Percentiles rank a stretch among this genome's conserved stretches.
These are phyloP conservation scores for Poeciliopsis presidionis DNA, from an alignment of 2,797 vertebrate genomes.

Conservation along the genomic window DNA sequence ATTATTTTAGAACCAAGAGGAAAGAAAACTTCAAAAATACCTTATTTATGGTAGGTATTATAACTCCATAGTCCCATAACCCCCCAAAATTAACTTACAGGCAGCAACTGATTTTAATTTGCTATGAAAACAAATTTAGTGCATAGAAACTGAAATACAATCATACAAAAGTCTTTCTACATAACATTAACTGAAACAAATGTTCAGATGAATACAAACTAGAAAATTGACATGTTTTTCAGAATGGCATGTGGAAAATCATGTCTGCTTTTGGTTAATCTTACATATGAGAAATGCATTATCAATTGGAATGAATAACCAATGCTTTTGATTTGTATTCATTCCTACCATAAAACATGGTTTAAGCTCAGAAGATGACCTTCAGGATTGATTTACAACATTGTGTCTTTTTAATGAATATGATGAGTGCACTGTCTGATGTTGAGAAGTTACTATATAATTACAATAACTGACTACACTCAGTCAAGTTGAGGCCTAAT, in stretches of 20 bases:
- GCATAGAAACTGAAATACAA: not conserved
- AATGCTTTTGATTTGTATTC: not conserved
- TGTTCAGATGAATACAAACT: not conserved
- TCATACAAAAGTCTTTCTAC: not conserved
- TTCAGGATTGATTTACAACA: conserved; percentile 28
- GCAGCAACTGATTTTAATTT: not conserved
- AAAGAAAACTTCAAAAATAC: not conserved
- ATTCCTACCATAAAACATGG: conserved; percentile 17
- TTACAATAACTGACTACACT: conserved; percentile 49
- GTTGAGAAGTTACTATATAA: conserved; percentile 48
- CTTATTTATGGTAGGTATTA: not conserved
- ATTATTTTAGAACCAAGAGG: not conserved
- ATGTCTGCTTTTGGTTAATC: not conserved
- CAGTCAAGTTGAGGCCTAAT: conserved; percentile 62
- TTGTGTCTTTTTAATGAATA: conserved; percentile 34
- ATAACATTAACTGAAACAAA: not conserved
- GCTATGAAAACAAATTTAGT: not conserved
- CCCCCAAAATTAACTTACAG: not conserved
- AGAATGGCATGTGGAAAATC: not conserved
- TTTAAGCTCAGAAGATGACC: not conserved
- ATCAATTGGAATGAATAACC: not conserved
- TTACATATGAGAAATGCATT: not conserved
- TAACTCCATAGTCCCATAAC: not conserved
- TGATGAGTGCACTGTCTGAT: conserved; percentile 42
- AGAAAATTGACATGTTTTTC: not conserved